These are phyloP conservation scores for Forbesichthys papilliferus DNA, from an alignment of 2,113 vertebrate species.

Conservation along the genomic window DNA sequence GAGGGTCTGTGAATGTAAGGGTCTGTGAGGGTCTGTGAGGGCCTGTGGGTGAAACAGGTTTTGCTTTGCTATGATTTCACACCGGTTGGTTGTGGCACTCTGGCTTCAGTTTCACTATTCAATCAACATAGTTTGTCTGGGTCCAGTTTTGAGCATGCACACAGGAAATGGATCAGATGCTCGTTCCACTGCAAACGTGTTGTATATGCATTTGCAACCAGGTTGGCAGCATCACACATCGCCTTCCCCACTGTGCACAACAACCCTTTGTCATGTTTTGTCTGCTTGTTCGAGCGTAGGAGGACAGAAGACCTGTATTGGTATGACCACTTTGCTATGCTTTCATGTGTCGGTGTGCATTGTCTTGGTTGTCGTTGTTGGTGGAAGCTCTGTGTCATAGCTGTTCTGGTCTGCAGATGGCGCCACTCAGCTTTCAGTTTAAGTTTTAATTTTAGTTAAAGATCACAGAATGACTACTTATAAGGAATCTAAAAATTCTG, in stretches of 20 bases:
- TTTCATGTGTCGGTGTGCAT: not conserved
- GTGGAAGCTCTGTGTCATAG: slow-evolving; percentile 5
- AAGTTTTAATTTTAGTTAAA: not conserved
- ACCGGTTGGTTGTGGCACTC: slow-evolving; percentile 44
- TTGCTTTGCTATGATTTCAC: slow-evolving; percentile 14
- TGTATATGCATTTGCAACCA: slow-evolving; percentile 7
- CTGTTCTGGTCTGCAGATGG: slow-evolving; percentile 10
- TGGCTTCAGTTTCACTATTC: slow-evolving; percentile 26
- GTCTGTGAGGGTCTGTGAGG: not conserved
- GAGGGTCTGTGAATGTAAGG: too few relatives aligned
- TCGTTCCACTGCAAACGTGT: slow-evolving; percentile 11
- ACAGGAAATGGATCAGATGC: slow-evolving; percentile 2
- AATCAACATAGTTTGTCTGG: slow-evolving; percentile 13
- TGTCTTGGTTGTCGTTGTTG: slow-evolving; percentile 14
- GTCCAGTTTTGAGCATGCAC: slow-evolving; percentile 46
- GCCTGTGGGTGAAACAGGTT: too few relatives aligned
- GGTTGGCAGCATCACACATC: not conserved
- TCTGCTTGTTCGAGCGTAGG: not conserved
- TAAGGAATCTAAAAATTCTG: not conserved
- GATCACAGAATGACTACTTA: not conserved
- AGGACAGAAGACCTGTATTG: not conserved
- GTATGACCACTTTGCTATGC: not conserved
- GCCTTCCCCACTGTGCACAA: not conserved
- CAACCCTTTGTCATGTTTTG: not conserved
- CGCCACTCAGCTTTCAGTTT: slow-evolving; percentile 1